A percentile compares a stretch with the other conserved stretches of the same genome.
Evolutionary conservation across 2,888 invertebrate genomes (phyloP).

Genomic region (Heliconius hortense): DNA sequence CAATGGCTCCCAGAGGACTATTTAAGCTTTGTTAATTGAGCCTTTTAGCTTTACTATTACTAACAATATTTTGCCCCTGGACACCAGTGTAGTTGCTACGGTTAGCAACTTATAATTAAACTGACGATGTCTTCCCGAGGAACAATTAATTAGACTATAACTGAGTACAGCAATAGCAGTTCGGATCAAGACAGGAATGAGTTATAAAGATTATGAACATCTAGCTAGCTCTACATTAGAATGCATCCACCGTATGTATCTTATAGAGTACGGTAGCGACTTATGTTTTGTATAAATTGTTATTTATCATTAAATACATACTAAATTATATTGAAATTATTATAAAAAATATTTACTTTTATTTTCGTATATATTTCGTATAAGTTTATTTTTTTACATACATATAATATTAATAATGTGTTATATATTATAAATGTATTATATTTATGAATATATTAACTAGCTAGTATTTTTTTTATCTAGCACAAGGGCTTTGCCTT

Average conservation of each 20-base stretch:
- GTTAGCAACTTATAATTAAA: constrained; percentile 65
- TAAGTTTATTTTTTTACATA: no score
- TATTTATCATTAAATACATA: neutral
- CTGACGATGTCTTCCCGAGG: constrained; percentile 60
- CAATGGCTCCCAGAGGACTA: neutral
- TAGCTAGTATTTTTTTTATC: no score
- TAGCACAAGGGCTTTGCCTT: no score
- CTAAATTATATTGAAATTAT: no score
- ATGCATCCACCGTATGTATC: constrained; percentile 39
- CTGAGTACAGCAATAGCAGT: constrained; percentile 59
- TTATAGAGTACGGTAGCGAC: neutral
- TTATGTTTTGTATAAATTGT: neutral
- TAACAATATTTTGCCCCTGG: constrained; percentile 31
- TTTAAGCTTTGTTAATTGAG: constrained; percentile 29
- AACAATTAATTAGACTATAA: constrained; percentile 69
- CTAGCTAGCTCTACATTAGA: constrained; percentile 58
- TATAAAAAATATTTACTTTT: no score
- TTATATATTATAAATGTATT: no score
- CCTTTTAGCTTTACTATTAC: constrained; percentile 29
- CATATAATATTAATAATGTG: no score
- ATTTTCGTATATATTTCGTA: no score
- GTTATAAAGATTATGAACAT: constrained; percentile 48
- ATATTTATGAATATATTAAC: no score
- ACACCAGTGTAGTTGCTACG: constrained; percentile 29
- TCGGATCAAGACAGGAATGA: constrained; percentile 57